phyloP scores from a whole-genome alignment of 2,888 invertebrate species.

The Thecocarcelia acutangulata region DNA sequence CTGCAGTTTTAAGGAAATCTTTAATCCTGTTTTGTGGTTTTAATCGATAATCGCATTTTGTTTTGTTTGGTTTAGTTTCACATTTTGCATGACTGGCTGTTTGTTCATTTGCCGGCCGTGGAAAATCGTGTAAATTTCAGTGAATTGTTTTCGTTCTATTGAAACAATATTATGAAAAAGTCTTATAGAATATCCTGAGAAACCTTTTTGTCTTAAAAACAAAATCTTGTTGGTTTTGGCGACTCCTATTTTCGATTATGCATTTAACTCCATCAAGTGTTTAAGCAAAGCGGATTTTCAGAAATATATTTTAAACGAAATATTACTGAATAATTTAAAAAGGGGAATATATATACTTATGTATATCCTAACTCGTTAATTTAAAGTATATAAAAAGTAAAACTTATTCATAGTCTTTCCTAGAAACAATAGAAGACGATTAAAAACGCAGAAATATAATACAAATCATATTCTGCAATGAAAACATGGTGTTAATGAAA shows the following conservation, averaged over 20 bases:
- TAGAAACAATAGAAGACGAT: too few relatives aligned
- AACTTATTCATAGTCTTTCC: too few relatives aligned
- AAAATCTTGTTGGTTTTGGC: conserved; percentile 60
- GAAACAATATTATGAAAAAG: conserved; percentile 55
- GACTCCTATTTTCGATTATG: neutral
- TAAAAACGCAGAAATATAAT: too few relatives aligned
- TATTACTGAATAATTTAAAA: too few relatives aligned
- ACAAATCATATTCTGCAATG: too few relatives aligned
- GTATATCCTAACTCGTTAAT: too few relatives aligned
- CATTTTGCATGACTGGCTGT: neutral
- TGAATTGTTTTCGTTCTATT: conserved; percentile 30
- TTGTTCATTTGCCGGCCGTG: neutral
- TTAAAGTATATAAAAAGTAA: too few relatives aligned
- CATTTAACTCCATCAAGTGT: conserved; percentile 52
- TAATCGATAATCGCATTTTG: conserved; percentile 76
- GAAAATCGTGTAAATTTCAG: conserved; percentile 37
- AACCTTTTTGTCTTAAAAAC: neutral
- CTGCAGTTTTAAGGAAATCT: conserved; percentile 66
- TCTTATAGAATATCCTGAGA: conserved; percentile 15
- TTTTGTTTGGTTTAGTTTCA: neutral
- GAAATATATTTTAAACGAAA: too few relatives aligned
- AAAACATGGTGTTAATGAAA: too few relatives aligned
- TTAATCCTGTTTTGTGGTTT: conserved; percentile 73
- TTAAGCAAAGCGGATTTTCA: neutral
- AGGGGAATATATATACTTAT: too few relatives aligned